These are phyloP conservation scores for Saccostrea echinata DNA, from an alignment of 1,140 invertebrate species.

Conservation along the genomic window DNA sequence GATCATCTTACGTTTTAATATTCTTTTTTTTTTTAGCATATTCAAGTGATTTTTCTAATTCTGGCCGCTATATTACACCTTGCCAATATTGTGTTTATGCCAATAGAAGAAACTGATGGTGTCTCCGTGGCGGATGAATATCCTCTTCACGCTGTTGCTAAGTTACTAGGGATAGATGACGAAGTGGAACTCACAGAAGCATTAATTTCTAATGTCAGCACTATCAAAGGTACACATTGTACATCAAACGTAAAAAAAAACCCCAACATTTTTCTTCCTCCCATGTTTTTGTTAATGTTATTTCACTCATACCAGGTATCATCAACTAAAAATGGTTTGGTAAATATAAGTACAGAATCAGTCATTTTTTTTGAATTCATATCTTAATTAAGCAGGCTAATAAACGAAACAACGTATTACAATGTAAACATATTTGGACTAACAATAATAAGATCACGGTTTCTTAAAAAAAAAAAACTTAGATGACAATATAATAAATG, in stretches of 20 bases:
- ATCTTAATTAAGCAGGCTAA: not conserved
- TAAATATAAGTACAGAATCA: too few relatives aligned
- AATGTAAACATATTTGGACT: not conserved
- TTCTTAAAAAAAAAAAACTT: not conserved
- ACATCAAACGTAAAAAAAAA: too few relatives aligned
- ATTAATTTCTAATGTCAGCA: slow-evolving; percentile 69
- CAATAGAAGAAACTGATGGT: slow-evolving; percentile 80
- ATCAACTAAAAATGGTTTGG: too few relatives aligned
- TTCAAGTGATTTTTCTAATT: slow-evolving; percentile 90
- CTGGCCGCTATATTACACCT: slow-evolving; percentile 93
- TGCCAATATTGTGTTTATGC: slow-evolving; percentile 90
- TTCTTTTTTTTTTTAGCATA: slow-evolving; percentile 87
- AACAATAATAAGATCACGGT: not conserved
- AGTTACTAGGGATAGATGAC: slow-evolving; percentile 69
- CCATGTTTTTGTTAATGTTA: too few relatives aligned
- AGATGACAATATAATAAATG: not conserved
- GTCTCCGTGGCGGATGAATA: slow-evolving; percentile 70
- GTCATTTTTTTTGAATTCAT: not conserved
- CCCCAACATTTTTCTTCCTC: too few relatives aligned
- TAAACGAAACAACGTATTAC: not conserved
- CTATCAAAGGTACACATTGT: slow-evolving; percentile 65
- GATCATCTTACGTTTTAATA: not conserved
- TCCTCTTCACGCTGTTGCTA: slow-evolving; percentile 69
- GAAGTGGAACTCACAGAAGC: slow-evolving; percentile 71
- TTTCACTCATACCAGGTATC: too few relatives aligned